Base-by-base conservation (phyloP, 2,113 vertebrate species). In the Eupsittula cactorum region DNA sequence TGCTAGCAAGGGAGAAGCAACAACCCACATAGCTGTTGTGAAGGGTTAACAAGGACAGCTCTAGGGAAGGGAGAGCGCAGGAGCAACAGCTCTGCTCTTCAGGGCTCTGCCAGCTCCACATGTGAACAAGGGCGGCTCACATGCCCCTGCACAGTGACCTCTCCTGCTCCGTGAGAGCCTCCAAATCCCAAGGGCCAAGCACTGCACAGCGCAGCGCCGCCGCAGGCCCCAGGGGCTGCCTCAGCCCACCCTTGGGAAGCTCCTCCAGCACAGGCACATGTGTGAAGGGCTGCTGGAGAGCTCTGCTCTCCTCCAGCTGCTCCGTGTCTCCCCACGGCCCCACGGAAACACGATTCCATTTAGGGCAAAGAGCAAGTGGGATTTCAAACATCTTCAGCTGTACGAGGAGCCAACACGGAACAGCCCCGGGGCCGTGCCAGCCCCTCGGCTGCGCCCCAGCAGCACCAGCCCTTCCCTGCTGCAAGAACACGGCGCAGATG, bases 151-250 rank as follows among this genome's bases (percentile, higher is more conserved):
- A 0, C 60, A 2, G 42, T 1, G 25, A 37, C 68, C 69, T 52
- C 3, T 11, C 42, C n/a, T 21, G 49, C 47, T 33, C 62, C 4
- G 0, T 3, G 10, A n/a, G 65, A 35, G 33, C 20, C 59, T n/a
- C 23, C 1, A 0, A 23, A 39, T 39, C 46, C 74, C 7, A 1
- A 19, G 47, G 53, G 31, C 35, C 4, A 1, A 18, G 44, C 71
- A 19, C 25, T 0, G 4, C 29, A 5, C 12, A 6, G 68, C 0
- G 3, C 6, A 4, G 47, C 2, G 4, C 13, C 0, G 5, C 41
- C 0, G 7, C 80, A 9, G 57, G 24, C 44, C 59, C 31, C 4
- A 7, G n/a, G 62, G 24, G 75, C 44, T n/a, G 55, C 83, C 8
- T 7, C 1, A 10, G 39, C 24, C 6, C 3, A 11, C 19, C 5